Evolutionary conservation across 30 jellyfish, hydroid and myxozoan species (phyloP).

Genomic region (Morbakka virulenta): DNA sequence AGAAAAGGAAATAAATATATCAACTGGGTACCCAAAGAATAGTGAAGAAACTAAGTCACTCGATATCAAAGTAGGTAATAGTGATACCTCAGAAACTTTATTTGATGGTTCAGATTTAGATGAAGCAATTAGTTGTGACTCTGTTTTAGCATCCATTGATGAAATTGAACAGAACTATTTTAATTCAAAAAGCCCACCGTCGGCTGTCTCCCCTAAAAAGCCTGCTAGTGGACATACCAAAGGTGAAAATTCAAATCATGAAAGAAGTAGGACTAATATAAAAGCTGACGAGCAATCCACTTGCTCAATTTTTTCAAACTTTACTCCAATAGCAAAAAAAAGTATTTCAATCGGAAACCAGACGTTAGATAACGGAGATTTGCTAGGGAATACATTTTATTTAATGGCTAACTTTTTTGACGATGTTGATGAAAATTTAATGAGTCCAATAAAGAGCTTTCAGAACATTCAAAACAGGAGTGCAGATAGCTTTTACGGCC

Average conservation of each 20-base stretch:
- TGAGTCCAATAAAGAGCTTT: not conserved
- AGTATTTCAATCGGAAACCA: too few relatives aligned
- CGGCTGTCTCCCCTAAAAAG: too few relatives aligned
- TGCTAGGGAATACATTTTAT: not conserved
- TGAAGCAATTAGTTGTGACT: not conserved
- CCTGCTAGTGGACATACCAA: not conserved
- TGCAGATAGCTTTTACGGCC: constrained; percentile 50
- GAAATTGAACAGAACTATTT: not conserved
- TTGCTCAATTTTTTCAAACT: not conserved
- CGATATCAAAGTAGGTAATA: too few relatives aligned
- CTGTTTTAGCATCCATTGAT: not conserved
- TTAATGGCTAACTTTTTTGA: not conserved
- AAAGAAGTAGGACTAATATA: not conserved
- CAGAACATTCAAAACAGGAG: not conserved
- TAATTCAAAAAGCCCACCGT: not conserved
- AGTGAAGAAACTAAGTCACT: too few relatives aligned
- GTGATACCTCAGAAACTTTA: too few relatives aligned
- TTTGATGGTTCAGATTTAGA: too few relatives aligned
- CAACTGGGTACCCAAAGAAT: too few relatives aligned
- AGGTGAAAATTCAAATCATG: not conserved
- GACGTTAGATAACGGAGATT: not conserved
- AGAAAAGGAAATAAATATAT: too few relatives aligned
- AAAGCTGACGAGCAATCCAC: not conserved
- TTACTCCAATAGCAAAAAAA: not conserved
- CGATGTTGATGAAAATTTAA: not conserved